Conservation (phyloP, 2,888 invertebrate genomes). For the Drosophila vallismaia region DNA sequence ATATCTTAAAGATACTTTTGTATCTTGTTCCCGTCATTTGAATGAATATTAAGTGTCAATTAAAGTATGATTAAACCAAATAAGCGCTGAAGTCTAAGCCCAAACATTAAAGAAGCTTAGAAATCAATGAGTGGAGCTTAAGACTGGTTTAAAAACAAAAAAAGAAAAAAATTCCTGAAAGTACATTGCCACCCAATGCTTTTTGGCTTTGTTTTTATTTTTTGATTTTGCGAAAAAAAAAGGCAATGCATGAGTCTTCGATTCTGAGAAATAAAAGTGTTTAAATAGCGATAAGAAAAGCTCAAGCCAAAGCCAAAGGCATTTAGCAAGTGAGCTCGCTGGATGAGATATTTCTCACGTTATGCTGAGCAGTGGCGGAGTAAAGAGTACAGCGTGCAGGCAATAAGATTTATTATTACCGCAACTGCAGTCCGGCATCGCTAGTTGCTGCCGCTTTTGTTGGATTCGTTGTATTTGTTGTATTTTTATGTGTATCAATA, state of each 20-base stretch:
- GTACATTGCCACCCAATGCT: neutral
- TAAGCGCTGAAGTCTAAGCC: neutral
- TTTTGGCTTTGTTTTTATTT: neutral
- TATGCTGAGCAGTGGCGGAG: slow-evolving; percentile 1
- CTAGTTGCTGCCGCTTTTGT: slow-evolving; percentile 30
- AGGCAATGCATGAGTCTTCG: neutral
- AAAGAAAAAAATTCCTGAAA: neutral
- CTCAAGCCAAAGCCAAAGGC: neutral
- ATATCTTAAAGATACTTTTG: neutral
- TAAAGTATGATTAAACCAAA: neutral
- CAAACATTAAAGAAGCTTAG: neutral
- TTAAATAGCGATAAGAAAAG: slow-evolving; percentile 5
- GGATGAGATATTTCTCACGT: slow-evolving; percentile 8
- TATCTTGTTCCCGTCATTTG: neutral
- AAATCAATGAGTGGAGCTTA: neutral
- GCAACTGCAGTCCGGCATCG: slow-evolving; percentile 36
- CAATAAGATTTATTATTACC: slow-evolving; percentile 39
- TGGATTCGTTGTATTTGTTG: slow-evolving; percentile 41
- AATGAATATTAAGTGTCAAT: neutral
- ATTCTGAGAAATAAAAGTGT: neutral
- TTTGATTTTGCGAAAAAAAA: neutral
- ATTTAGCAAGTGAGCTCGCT: neutral
- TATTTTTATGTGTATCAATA: slow-evolving; percentile 72
- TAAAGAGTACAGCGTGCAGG: slow-evolving; percentile 9
- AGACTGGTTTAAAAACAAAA: neutral